Conservation (phyloP, 2,113 vertebrate genomes). For the Elephas maximus region DNA sequence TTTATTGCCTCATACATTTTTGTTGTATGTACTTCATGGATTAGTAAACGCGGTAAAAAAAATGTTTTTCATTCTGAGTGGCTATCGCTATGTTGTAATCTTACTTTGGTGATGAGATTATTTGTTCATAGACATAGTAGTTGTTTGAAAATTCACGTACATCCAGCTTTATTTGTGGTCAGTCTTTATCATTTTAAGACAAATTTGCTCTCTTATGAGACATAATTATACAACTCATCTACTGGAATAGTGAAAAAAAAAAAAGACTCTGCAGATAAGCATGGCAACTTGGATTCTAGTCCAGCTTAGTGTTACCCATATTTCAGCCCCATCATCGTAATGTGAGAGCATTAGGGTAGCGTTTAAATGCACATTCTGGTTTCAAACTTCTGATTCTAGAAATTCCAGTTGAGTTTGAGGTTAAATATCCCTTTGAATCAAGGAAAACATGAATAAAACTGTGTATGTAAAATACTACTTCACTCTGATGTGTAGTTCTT, state of each 20-base stretch:
- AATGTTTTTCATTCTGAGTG: background rate
- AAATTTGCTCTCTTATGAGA: background rate
- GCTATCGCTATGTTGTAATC: background rate
- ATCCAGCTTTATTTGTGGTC: background rate
- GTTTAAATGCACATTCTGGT: background rate
- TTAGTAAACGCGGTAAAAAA: background rate
- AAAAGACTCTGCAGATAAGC: background rate
- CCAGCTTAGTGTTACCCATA: rapidly evolving
- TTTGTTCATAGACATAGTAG: background rate
- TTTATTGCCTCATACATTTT: background rate
- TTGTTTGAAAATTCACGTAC: background rate
- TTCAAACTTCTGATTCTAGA: slow-evolving; percentile 24
- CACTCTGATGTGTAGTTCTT: slow-evolving; percentile 65
- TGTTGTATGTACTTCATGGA: background rate
- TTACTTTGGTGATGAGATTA: background rate
- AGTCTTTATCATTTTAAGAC: background rate
- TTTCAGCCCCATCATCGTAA: background rate
- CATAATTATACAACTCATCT: background rate
- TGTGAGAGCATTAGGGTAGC: background rate
- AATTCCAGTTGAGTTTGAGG: slow-evolving; percentile 35
- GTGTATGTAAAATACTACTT: slow-evolving; percentile 51
- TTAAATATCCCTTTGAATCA: slow-evolving; percentile 62
- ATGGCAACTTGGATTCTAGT: background rate
- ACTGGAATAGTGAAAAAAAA: no score
- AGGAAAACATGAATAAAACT: slow-evolving; percentile 64